These are phyloP conservation scores for Aleiodes sp. DNA, from an alignment of 1,140 invertebrate species.

Conservation along the genomic window DNA sequence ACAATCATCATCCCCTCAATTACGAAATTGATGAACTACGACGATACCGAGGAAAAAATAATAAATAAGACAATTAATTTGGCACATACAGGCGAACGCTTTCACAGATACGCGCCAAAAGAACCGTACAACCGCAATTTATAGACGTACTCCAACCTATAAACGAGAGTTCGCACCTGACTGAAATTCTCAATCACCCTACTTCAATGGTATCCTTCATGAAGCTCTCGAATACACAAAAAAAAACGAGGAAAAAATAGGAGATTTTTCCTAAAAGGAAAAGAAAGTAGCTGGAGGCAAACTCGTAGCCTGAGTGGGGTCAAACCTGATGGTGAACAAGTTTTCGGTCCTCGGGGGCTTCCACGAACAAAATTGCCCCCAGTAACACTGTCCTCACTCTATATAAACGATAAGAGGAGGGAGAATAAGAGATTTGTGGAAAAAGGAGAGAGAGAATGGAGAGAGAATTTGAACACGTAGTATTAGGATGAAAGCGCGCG, in stretches of 20 bases:
- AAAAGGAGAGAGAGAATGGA: too few relatives aligned
- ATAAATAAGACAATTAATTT: neutral
- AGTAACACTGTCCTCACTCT: neutral
- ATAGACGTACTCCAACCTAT: conserved; percentile 17
- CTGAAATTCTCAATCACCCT: conserved; percentile 22
- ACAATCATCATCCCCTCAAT: too few relatives aligned
- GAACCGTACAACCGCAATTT: conserved; percentile 20
- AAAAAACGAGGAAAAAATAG: neutral
- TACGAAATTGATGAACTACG: too few relatives aligned
- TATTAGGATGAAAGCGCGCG: neutral
- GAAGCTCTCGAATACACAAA: conserved; percentile 1
- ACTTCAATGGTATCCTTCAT: neutral
- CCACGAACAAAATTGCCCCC: neutral
- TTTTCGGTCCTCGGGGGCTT: neutral
- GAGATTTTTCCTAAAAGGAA: too few relatives aligned
- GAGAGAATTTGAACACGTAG: too few relatives aligned
- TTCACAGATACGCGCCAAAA: neutral
- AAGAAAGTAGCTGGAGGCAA: neutral
- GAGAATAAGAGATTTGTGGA: too few relatives aligned
- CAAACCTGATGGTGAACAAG: neutral
- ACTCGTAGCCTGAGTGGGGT: neutral
- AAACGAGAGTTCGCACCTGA: conserved; percentile 27
- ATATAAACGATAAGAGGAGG: too few relatives aligned
- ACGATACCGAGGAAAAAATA: neutral
- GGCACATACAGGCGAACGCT: neutral